Evolutionary conservation across 2,888 invertebrate genomes (phyloP).

Genomic region (Rhagonycha lutea): DNA sequence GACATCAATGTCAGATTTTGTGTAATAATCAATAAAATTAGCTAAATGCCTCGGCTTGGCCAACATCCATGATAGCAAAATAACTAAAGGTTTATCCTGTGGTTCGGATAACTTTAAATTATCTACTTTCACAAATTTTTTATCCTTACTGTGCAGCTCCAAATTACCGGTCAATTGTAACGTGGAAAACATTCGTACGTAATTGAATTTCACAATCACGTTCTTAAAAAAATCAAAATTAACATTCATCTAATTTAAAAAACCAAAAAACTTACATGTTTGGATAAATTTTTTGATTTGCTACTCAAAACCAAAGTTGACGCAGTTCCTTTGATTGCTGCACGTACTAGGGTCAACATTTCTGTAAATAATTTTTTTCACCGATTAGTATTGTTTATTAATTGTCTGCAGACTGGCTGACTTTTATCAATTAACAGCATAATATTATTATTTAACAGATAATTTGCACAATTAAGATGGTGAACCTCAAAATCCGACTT

Average conservation of each 20-base stretch:
- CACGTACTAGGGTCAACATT: background rate
- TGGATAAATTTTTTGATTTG: background rate
- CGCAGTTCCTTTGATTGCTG: background rate
- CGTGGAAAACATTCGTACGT: slow-evolving; percentile 37
- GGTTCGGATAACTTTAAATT: slow-evolving; percentile 60
- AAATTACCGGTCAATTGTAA: slow-evolving; percentile 51
- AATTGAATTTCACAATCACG: background rate
- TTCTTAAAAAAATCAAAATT: background rate
- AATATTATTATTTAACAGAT: background rate
- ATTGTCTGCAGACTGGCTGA: background rate
- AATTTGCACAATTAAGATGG: background rate
- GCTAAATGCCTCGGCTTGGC: slow-evolving; percentile 80
- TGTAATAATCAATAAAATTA: slow-evolving; percentile 82
- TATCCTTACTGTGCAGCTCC: slow-evolving; percentile 47
- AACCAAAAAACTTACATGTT: background rate
- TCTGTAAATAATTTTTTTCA: background rate
- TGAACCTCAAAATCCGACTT: background rate
- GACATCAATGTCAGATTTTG: slow-evolving; percentile 85
- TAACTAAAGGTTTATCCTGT: slow-evolving; percentile 71
- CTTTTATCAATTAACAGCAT: background rate
- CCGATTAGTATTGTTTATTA: background rate
- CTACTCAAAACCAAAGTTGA: background rate
- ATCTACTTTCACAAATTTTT: slow-evolving; percentile 40
- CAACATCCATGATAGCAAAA: slow-evolving; percentile 84
- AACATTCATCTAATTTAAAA: background rate